A percentile compares a stretch with the other conserved stretches of the same genome.
phyloP scores from a whole-genome alignment of 2,797 vertebrate species.

The Crenichthys baileyi region DNA sequence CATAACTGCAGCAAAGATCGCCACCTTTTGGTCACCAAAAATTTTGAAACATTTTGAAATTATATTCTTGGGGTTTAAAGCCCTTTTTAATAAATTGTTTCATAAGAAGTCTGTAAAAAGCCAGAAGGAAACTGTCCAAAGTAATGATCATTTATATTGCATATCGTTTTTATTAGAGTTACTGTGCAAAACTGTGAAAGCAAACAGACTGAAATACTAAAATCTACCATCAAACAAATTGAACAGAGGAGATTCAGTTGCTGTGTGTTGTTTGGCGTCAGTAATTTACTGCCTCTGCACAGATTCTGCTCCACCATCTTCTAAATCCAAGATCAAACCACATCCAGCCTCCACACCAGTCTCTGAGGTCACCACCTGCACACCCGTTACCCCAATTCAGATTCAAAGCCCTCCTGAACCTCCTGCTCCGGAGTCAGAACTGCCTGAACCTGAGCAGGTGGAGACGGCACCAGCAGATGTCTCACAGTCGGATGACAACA shows the following conservation, averaged over 20 bases:
- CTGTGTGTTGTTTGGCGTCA: neutral
- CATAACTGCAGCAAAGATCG: no score
- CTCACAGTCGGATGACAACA: constrained; percentile 35
- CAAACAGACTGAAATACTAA: no score
- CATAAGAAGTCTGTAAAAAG: neutral
- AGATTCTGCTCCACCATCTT: constrained; percentile 58
- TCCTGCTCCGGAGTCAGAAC: neutral
- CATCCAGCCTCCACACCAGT: constrained; percentile 16
- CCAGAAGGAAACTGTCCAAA: no score
- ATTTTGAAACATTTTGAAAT: neutral
- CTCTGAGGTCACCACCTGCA: constrained; percentile 23
- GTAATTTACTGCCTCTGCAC: neutral
- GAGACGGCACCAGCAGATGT: constrained; percentile 10
- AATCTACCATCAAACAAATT: neutral
- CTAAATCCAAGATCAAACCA: constrained; percentile 67
- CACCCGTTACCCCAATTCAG: neutral
- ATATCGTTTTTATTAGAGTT: no score
- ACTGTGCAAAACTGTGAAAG: no score
- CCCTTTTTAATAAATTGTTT: neutral
- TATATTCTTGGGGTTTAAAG: neutral
- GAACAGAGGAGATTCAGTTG: neutral
- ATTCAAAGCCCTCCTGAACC: constrained; percentile 14
- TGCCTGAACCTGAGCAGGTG: constrained; percentile 22
- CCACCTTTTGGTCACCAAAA: no score
- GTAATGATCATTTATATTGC: no score